Conservation (phyloP, 2,113 vertebrate species). For the Grus americana region DNA sequence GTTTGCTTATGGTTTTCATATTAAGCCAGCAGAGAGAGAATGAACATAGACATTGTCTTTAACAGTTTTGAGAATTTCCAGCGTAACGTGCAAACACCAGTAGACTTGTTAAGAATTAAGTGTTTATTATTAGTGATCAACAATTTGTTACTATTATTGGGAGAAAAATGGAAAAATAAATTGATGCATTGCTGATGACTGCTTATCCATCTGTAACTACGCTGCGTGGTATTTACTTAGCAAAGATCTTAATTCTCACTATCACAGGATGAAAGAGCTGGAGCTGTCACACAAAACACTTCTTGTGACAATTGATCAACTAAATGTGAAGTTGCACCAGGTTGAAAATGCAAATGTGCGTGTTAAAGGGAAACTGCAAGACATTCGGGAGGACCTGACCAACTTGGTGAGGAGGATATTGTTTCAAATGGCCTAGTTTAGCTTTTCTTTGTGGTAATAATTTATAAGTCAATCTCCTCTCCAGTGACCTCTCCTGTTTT, state of each 20-base stretch:
- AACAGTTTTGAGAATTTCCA: background rate
- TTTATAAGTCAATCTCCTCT: background rate
- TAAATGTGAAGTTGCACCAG: conserved; percentile 15
- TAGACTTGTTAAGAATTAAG: background rate
- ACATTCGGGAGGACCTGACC: conserved; percentile 74
- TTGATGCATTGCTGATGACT: background rate
- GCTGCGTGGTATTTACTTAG: background rate
- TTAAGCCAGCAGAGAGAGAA: background rate
- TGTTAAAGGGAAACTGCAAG: conserved; percentile 73
- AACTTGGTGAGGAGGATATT: conserved; percentile 36
- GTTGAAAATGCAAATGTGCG: background rate
- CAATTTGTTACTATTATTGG: background rate
- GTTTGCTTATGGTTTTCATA: background rate
- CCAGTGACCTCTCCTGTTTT: background rate
- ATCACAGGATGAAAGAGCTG: conserved; percentile 69
- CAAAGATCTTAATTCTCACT: background rate
- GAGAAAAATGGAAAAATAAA: background rate
- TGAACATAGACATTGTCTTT: background rate
- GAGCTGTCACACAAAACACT: conserved; percentile 71
- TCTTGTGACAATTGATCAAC: conserved; percentile 35
- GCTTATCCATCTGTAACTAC: background rate
- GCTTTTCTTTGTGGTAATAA: background rate
- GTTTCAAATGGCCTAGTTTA: background rate
- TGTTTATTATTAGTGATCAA: background rate
- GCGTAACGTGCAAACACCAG: background rate